Conservation (phyloP, 2,113 vertebrate species). For the Lethenteron camtschaticum region DNA sequence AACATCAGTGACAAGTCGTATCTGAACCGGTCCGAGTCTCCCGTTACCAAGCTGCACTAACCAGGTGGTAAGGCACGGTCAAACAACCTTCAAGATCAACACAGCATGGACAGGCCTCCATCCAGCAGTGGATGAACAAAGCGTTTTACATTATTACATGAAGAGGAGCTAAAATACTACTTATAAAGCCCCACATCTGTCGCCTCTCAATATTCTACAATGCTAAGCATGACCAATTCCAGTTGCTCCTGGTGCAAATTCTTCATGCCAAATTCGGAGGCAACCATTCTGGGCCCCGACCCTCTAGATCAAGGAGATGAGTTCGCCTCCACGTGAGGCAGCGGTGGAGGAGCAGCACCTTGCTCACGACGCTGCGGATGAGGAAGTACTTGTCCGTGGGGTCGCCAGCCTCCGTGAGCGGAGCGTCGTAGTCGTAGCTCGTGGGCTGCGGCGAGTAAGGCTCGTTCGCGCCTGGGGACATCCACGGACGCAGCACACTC, state of each 20-base stretch:
- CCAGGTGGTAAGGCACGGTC: too few relatives aligned
- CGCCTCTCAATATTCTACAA: too few relatives aligned
- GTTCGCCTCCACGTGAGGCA: too few relatives aligned
- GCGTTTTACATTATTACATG: too few relatives aligned
- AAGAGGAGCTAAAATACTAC: too few relatives aligned
- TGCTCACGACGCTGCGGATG: slow-evolving; percentile 47
- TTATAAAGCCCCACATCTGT: too few relatives aligned
- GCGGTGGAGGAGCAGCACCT: slow-evolving; percentile 20
- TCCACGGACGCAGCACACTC: not conserved
- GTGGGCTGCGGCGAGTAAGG: slow-evolving; percentile 44
- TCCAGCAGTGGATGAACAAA: too few relatives aligned
- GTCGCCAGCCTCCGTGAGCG: slow-evolving; percentile 74
- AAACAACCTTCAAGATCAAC: too few relatives aligned
- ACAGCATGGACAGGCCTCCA: too few relatives aligned
- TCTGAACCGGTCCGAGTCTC: too few relatives aligned
- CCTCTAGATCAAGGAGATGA: not conserved
- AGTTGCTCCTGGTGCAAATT: not conserved
- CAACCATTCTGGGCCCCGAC: accelerated
- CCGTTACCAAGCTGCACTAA: too few relatives aligned
- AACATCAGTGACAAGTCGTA: too few relatives aligned
- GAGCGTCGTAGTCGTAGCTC: slow-evolving; percentile 93
- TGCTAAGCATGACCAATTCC: not conserved
- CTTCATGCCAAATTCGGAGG: not conserved
- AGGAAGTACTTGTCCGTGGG: slow-evolving; percentile 61
- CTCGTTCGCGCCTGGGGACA: not conserved